Evolutionary conservation across 2,888 invertebrate genomes (phyloP), one percentile per base, ranked within the genome.

Genomic region (Eilema griseolum): DNA sequence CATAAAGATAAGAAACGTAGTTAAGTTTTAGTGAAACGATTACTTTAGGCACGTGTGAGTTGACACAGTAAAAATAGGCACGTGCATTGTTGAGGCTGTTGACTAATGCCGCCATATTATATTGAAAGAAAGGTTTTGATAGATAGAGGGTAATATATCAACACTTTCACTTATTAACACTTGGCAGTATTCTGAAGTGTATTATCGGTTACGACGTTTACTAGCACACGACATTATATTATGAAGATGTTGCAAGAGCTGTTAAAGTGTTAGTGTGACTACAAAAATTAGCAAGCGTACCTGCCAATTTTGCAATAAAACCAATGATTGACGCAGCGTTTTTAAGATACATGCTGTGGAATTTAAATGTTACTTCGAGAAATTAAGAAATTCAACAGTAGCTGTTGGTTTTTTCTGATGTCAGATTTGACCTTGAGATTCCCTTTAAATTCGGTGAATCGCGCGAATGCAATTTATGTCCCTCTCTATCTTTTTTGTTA

Each of bases 1-100:
- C 59, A 71, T 64, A 46, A 33, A 71, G 70, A 71, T 71, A 71
- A 71, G 46, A 57, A 46, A 23, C 67, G 70, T 71, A 60, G n/a
- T 5, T 24, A 52, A 23, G 60, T 64, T 60, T 46, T 28, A 14
- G 28, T 23, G 33, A 56, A 56, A 26, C 8, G 24, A n/a, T n/a
- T 37, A 24, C 41, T 16, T 28, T 31, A 28, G 28, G 46, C 57
- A 65, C 59, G 69, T 61, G 61, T 37, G 52, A 20, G 16, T 65
- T 37, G 52, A 59, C 31, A 60, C 33, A 61, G 28, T 31, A 28
- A 31, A 66, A 24, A 26, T 26, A 26, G 10, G 26, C 23, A 66
- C 65, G 65, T 66, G 66, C 37, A 41, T 60, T 66, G 41, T 66
- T 16, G 12, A 60, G 31, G 23, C 23, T 33, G 28, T 33, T 65